phyloP scores from a whole-genome alignment of 2,113 vertebrate genomes.

The Triplophysa dalaica region DNA sequence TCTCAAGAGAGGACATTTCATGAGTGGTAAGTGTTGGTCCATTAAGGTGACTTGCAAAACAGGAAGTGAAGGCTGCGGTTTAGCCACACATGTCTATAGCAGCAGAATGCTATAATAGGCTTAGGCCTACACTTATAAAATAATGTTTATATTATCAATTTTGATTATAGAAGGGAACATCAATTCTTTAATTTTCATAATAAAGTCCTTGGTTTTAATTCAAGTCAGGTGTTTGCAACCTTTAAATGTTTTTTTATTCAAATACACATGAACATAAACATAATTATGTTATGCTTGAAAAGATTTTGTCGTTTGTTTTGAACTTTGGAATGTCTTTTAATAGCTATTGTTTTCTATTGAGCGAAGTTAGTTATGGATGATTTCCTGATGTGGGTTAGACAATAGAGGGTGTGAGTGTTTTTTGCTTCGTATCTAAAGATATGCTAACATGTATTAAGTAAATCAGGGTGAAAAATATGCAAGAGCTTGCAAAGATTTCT shows the following conservation, averaged over 20 bases:
- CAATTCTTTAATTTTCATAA: background rate
- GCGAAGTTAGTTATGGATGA: slow-evolving; percentile 10
- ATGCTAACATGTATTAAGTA: background rate
- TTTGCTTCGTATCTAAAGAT: slow-evolving; percentile 16
- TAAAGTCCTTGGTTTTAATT: background rate
- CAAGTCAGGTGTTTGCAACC: background rate
- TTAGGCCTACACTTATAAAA: background rate
- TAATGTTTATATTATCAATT: background rate
- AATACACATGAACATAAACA: background rate
- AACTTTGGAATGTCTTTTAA: background rate
- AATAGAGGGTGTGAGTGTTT: slow-evolving; percentile 38
- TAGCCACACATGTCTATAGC: background rate
- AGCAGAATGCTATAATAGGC: background rate
- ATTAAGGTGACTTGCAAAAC: slow-evolving; percentile 38
- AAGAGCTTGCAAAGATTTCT: slow-evolving; percentile 3
- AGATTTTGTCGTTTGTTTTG: background rate
- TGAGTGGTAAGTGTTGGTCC: background rate
- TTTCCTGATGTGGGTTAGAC: slow-evolving; percentile 33
- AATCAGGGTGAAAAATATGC: background rate
- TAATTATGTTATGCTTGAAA: background rate
- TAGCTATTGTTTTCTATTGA: slow-evolving; percentile 10
- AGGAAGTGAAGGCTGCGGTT: slow-evolving; percentile 37
- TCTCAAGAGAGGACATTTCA: background rate
- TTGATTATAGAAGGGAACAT: background rate
- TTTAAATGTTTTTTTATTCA: background rate